Base-by-base conservation (phyloP, 2,113 vertebrate genomes). In the Hippoglossus stenolepis region DNA sequence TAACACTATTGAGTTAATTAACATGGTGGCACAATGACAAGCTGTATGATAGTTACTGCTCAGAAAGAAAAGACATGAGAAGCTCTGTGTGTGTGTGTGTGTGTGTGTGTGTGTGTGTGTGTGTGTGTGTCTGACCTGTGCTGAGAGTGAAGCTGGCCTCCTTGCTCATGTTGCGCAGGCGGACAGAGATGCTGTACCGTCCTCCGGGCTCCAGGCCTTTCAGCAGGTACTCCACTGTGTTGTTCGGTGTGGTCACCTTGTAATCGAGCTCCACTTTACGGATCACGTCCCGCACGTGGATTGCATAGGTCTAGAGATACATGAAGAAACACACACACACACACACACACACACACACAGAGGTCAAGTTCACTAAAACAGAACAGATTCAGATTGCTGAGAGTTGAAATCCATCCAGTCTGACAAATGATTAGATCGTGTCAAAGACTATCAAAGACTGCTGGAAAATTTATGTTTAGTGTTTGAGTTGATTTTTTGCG, bases 91-190 rank as follows among this genome's bases (percentile, higher is more conserved):
- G 28, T 28, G 4, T 5, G 23, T 23, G 23, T 23, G 23, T 64
- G 62, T 10, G 26, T 23, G 45, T 38, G 53, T 64, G 62, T 10
- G 26, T 23, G 45, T 38, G 53, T 64, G 62, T 10, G 26, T 23
- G 45, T 38, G 26, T 38, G 31, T 64, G 62, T 10, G 26, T 23
- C 45, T 38, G 53, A 85, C 97, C 96, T 91, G 98, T 96, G 93
- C 85, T 97, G n/a, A 99, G 93, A n/a, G 95, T 96, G 83, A 96
- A 85, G 73, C 94, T 97, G 90, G 96, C 92, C 64, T 99, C 97
- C 82, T 98, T 99, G 95, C 96, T 98, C 97, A 99, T 99, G 89
- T 99, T 99, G 66, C 95, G 94, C 71, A 99, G 96, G 1, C 98
- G 96, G 60, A 99, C 94, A 0, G 95, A 90, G 73, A 98, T 60